A percentile compares a stretch with the other conserved stretches of the same genome.
Conservation (phyloP, 2,888 invertebrate species). For the Andrena haemorrhoa region DNA sequence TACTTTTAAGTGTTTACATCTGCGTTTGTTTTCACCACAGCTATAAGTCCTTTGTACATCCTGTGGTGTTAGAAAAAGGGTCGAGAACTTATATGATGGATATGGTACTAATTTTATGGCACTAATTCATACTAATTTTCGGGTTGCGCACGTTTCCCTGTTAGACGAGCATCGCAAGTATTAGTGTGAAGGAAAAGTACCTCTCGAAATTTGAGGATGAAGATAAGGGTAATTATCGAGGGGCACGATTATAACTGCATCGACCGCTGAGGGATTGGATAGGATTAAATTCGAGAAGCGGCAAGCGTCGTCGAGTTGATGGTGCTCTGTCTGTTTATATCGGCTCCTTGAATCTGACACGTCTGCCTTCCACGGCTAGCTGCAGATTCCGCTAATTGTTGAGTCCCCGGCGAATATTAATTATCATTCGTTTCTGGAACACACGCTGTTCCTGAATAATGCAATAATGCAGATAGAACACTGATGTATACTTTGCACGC, state of each 20-base stretch:
- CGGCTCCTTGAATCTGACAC: not conserved
- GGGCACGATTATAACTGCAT: conserved; percentile 48
- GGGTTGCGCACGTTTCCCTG: too few relatives aligned
- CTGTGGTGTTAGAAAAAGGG: too few relatives aligned
- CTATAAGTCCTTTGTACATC: too few relatives aligned
- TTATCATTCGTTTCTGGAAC: conserved; percentile 62
- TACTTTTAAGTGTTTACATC: too few relatives aligned
- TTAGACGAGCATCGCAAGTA: conserved; percentile 7
- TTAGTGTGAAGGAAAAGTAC: not conserved
- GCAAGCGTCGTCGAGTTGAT: conserved; percentile 15
- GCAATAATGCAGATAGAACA: conserved; percentile 50
- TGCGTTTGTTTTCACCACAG: too few relatives aligned
- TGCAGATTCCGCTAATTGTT: conserved; percentile 61
- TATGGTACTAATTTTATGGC: too few relatives aligned
- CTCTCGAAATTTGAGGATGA: conserved; percentile 47
- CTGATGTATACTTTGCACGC: conserved; percentile 43
- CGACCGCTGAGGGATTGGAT: conserved; percentile 27
- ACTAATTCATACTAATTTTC: too few relatives aligned
- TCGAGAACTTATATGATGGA: too few relatives aligned
- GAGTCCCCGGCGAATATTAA: conserved; percentile 64
- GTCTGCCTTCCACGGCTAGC: conserved; percentile 5
- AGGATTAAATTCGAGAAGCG: conserved; percentile 50
- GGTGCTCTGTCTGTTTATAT: conserved; percentile 10
- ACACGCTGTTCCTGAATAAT: conserved; percentile 48
- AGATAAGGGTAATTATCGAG: conserved; percentile 54